Conservation (phyloP, 2,797 vertebrate species). For the Pangasius larnaudii region DNA sequence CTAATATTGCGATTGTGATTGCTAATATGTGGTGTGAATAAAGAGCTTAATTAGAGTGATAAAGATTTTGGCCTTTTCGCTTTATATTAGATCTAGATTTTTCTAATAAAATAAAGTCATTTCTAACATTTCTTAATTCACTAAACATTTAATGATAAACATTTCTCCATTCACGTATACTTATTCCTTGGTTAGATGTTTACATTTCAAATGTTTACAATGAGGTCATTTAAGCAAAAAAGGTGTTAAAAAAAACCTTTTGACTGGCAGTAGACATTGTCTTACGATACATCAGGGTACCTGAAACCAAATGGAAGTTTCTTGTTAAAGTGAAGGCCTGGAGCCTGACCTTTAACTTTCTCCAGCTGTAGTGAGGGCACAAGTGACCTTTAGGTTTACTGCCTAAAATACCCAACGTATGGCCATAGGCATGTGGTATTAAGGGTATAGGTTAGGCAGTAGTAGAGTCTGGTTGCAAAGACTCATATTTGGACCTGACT, state of each 20-base stretch:
- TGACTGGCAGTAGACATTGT: background rate
- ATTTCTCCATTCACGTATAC: background rate
- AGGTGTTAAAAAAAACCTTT: background rate
- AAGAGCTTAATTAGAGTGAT: background rate
- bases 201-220: background rate
- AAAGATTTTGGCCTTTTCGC: background rate
- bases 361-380: background rate
- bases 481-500: conserved; percentile 30
- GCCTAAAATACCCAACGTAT: conserved; percentile 23
- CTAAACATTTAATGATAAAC: background rate
- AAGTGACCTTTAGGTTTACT: conserved; percentile 3
- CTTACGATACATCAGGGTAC: background rate
- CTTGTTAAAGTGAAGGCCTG: background rate
- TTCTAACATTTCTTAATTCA: background rate
- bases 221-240: background rate
- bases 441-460: background rate
- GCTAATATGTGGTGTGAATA: background rate
- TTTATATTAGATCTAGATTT: background rate
- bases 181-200: background rate
- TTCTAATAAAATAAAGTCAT: background rate
- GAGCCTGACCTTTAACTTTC: background rate
- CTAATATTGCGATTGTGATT: background rate
- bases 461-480: background rate
- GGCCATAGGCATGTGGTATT: conserved; percentile 11
- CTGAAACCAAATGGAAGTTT: background rate